These are phyloP conservation scores for Dendrolimus pini DNA, from an alignment of 2,888 invertebrate genomes.

Conservation along the genomic window DNA sequence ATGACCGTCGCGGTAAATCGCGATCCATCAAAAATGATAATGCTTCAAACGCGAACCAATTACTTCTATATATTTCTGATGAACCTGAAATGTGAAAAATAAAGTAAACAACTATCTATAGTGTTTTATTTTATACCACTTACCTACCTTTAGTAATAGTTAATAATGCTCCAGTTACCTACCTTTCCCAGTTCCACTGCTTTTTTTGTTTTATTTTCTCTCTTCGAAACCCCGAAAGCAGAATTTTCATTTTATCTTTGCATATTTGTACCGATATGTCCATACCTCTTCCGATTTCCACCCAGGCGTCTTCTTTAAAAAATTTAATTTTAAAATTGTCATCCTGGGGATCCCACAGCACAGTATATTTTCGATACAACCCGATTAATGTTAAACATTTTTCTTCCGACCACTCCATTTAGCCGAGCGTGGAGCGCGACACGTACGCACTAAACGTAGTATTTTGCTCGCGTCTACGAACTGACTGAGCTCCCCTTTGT, in stretches of 20 bases:
- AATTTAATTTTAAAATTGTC: too few relatives aligned
- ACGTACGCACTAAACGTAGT: background rate
- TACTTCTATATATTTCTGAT: conserved; percentile 1
- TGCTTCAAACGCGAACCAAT: conserved; percentile 1
- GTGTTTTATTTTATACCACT: too few relatives aligned
- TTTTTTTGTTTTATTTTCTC: background rate
- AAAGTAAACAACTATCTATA: background rate
- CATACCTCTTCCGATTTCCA: conserved; percentile 4
- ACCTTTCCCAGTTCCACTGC: background rate
- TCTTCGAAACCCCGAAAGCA: conserved; percentile 1
- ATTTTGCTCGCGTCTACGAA: background rate
- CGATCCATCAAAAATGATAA: conserved; percentile 1
- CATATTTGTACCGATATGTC: conserved; percentile 2
- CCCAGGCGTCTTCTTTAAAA: too few relatives aligned
- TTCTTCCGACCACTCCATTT: background rate
- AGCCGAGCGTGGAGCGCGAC: background rate
- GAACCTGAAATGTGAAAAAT: too few relatives aligned
- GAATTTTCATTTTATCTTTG: conserved; percentile 4
- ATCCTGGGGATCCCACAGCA: too few relatives aligned
- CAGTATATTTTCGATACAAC: background rate
- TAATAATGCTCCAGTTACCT: background rate
- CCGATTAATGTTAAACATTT: background rate
- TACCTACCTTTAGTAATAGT: background rate
- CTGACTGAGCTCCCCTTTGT: background rate
- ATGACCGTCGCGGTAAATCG: background rate